Evolutionary conservation across 2,888 invertebrate genomes (phyloP), one percentile per base, ranked within the genome.

Genomic region (Agrotis segetum): DNA sequence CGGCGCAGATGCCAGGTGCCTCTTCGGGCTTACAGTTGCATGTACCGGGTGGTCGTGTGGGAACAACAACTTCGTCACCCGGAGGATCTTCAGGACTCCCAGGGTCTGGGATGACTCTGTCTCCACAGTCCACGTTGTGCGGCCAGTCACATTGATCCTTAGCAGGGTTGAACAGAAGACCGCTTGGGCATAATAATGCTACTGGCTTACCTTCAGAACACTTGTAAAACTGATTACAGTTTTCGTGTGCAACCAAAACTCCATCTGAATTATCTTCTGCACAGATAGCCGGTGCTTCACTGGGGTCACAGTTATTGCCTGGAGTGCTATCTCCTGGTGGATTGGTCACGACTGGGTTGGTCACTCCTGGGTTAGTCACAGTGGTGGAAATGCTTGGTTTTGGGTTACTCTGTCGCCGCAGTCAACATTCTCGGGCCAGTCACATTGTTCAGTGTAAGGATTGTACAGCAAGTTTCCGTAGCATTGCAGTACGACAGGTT

Each of bases 61-160:
- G 55, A 1, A 44, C 47, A 9, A 56, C 63, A 19, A 62, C 71
- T 40, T 34, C 60, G 13, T 68, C 82, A 14, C 55, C 56, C 1
- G 75, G 63, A 24, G 68, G 24, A 7, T 0, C 16, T 34, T 67
- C 76, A 7, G 67, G 19, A n/a, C 58, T 72, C 19, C 44, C 66
- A 34, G 83, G 74, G 47, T 78, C 74, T 19, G 79, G 80, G 14
- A 82, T 77, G 0, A 79, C 24, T 82, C 88, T 79, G 17, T 87
- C 83, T 2, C 87, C 88, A 56, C 89, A 90, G 0, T 85, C 74
- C 3, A 90, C 89, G 29, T 85, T 82, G 0, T 82, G 44, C 0
- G 89, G 85, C 90, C 89, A 90, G 62, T 91, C 91, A 61, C 91
- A 92, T 14, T 67, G 58, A 13, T 88, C 84, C 0, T 40, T 87